Conservation (phyloP, 2,888 invertebrate genomes). For the Lysandra bellargus region DNA sequence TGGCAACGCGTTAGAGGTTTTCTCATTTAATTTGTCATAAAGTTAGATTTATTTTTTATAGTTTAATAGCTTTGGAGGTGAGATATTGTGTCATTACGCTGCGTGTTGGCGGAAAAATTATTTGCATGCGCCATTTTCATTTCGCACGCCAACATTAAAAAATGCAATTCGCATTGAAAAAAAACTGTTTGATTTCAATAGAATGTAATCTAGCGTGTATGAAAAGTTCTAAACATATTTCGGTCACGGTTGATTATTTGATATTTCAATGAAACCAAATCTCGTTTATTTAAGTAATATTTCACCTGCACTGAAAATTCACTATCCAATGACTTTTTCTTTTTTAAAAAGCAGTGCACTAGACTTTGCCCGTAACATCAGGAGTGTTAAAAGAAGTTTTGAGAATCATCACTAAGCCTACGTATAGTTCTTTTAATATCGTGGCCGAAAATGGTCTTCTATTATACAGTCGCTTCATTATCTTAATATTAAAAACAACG, state of each 20-base stretch:
- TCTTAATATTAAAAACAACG: too few relatives aligned
- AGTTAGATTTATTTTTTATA: constrained; percentile 43
- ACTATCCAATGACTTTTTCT: too few relatives aligned
- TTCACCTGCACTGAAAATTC: not conserved
- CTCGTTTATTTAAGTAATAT: not conserved
- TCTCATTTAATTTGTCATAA: constrained; percentile 45
- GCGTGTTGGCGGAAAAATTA: constrained; percentile 18
- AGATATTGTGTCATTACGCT: constrained; percentile 37
- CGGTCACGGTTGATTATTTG: not conserved
- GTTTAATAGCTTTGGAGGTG: constrained; percentile 40
- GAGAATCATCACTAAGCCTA: too few relatives aligned
- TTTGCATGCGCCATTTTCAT: constrained; percentile 17
- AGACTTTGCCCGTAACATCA: too few relatives aligned
- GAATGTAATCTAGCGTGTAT: not conserved
- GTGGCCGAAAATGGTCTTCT: too few relatives aligned
- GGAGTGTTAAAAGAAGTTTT: too few relatives aligned
- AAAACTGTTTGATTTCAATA: constrained; percentile 4
- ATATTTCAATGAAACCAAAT: not conserved
- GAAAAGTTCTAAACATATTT: not conserved
- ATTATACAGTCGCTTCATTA: too few relatives aligned
- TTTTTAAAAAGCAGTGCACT: too few relatives aligned
- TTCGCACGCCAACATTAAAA: not conserved
- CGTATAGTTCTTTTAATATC: too few relatives aligned
- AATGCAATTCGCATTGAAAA: not conserved
- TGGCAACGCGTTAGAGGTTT: not conserved